A percentile compares a stretch with the other conserved stretches of the same genome.
These are phyloP conservation scores for Parthenolecanium corni DNA, from an alignment of 2,888 invertebrate genomes.

Conservation along the genomic window DNA sequence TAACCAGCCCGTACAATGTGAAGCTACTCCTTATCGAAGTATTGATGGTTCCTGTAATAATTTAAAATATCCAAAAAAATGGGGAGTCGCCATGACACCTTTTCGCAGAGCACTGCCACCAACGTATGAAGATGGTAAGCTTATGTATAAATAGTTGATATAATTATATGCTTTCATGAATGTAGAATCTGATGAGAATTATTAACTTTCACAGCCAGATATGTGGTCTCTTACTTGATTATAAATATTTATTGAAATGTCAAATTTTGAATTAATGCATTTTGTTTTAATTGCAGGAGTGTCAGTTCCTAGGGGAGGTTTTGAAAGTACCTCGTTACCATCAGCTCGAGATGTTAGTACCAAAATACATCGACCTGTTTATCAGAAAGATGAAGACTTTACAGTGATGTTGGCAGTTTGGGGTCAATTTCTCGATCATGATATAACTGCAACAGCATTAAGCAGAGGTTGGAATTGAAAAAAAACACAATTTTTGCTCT, in stretches of 20 bases:
- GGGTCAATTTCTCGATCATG: slow-evolving; percentile 81
- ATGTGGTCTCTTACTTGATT: not conserved
- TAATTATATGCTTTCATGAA: no score
- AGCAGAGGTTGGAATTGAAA: slow-evolving; percentile 47
- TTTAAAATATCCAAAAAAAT: slow-evolving; percentile 49
- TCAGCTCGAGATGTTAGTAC: slow-evolving; percentile 64
- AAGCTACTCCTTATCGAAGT: slow-evolving; percentile 44
- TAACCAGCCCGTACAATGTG: not conserved
- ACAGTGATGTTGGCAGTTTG: slow-evolving; percentile 77
- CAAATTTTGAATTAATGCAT: not conserved
- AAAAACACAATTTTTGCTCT: slow-evolving; percentile 20
- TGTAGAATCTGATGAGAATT: no score
- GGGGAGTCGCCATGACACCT: slow-evolving; percentile 59
- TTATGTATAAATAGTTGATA: no score
- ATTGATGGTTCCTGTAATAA: slow-evolving; percentile 70
- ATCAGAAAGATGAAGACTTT: slow-evolving; percentile 60
- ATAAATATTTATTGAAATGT: no score
- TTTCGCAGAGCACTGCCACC: slow-evolving; percentile 62
- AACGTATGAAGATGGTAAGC: slow-evolving; percentile 62
- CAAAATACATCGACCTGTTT: slow-evolving; percentile 59
- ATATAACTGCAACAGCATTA: slow-evolving; percentile 71
- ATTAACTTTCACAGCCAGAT: no score
- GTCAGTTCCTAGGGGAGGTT: slow-evolving; percentile 50
- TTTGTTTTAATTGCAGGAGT: slow-evolving; percentile 42
- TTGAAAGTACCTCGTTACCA: slow-evolving; percentile 48